Evolutionary conservation across 2,797 vertebrate genomes (phyloP).

Genomic region (Poliocrania exsul): DNA sequence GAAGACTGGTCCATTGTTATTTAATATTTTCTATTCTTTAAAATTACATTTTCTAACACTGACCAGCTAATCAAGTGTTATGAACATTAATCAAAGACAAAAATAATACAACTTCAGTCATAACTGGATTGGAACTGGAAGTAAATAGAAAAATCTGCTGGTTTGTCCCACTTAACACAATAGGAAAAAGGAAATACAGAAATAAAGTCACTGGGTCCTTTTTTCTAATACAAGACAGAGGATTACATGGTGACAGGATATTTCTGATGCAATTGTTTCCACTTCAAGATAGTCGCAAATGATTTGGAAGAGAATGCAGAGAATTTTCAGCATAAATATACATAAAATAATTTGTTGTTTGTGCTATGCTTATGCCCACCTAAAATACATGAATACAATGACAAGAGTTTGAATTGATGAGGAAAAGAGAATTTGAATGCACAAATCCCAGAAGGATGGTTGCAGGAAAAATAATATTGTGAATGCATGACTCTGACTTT

Average conservation of each 20-base stretch:
- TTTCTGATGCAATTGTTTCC: not conserved
- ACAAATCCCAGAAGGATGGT: not conserved
- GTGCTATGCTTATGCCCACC: not conserved
- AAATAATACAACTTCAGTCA: not conserved
- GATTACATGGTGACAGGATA: not conserved
- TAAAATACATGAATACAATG: not conserved
- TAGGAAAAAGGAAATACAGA: not conserved
- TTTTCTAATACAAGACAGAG: not conserved
- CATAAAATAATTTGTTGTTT: not conserved
- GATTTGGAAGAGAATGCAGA: not conserved
- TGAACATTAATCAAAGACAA: not conserved
- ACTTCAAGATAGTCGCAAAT: not conserved
- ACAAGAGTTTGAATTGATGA: not conserved
- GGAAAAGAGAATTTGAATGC: not conserved
- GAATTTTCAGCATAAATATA: not conserved
- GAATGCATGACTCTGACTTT: not conserved
- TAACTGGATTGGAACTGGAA: not conserved
- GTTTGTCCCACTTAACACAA: not conserved
- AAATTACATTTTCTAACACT: not conserved
- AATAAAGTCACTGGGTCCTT: not conserved
- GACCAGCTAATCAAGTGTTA: not conserved
- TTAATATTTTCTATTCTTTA: not conserved
- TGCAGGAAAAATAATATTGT: not conserved
- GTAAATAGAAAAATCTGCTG: not conserved
- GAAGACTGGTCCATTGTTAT: not conserved